phyloP scores from a whole-genome alignment of 2,797 vertebrate species.

The Eospalax fontanierii region DNA sequence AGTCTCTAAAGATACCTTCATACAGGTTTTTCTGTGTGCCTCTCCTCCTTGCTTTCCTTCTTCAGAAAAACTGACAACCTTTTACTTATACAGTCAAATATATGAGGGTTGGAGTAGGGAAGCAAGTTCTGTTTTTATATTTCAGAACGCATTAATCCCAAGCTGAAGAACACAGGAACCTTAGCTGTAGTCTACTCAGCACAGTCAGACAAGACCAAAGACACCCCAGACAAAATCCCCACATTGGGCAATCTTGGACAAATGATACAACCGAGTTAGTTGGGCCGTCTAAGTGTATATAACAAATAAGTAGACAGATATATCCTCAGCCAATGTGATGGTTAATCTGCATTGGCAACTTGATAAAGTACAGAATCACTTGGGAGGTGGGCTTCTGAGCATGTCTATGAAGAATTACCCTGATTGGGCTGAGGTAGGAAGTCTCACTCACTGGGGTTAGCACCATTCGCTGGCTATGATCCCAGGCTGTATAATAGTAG shows the following conservation, averaged over 20 bases:
- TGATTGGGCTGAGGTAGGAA: not conserved
- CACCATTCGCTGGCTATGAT: not conserved
- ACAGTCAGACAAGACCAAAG: not conserved
- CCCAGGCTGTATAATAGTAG: not conserved
- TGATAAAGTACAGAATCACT: not conserved
- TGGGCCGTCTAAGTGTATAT: not conserved
- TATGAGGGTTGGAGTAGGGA: not conserved
- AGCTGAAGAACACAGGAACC: not conserved
- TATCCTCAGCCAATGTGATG: not conserved
- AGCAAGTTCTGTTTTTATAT: not conserved
- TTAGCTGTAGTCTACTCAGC: rapidly evolving
- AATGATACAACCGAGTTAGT: not conserved
- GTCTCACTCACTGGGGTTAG: not conserved
- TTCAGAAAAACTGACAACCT: rapidly evolving
- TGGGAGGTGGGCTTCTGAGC: not conserved
- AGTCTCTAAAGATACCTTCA: not conserved
- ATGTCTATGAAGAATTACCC: not conserved
- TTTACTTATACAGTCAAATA: not conserved
- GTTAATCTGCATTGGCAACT: not conserved
- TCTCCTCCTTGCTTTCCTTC: rapidly evolving
- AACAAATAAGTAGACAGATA: not conserved
- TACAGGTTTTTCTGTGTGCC: rapidly evolving
- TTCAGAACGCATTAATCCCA: not conserved
- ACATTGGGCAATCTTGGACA: not conserved
- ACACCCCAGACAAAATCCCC: not conserved